These are phyloP conservation scores for Oophaga sylvatica DNA, from an alignment of 2,797 vertebrate species.

Conservation along the genomic window DNA sequence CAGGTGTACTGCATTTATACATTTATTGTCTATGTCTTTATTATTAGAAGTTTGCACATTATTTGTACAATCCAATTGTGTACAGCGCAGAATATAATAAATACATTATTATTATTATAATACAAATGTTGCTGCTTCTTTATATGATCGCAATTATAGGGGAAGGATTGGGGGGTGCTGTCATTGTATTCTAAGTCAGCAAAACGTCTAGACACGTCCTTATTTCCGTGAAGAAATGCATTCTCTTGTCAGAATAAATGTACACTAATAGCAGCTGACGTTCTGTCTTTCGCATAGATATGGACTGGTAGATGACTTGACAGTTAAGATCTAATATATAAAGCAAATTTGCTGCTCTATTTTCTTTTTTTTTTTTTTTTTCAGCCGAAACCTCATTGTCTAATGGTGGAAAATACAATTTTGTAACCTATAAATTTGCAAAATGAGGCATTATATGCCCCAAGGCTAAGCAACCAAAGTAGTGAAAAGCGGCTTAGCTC, in stretches of 20 bases:
- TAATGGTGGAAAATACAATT: not conserved
- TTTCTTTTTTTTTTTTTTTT: not conserved
- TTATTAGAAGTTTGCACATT: too few species aligned
- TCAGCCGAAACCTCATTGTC: not conserved
- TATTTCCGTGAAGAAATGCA: not conserved
- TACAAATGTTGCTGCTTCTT: not conserved
- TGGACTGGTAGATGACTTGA: slow-evolving; percentile 14
- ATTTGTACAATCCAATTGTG: too few species aligned
- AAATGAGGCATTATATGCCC: not conserved
- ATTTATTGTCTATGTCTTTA: too few species aligned
- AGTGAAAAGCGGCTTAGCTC: not conserved
- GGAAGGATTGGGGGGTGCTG: not conserved
- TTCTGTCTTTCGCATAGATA: slow-evolving; percentile 4
- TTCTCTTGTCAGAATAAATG: slow-evolving; percentile 13
- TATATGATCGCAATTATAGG: not conserved
- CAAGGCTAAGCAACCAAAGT: not conserved
- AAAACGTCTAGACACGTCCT: slow-evolving; percentile 4
- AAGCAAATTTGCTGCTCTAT: not conserved
- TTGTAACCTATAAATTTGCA: not conserved
- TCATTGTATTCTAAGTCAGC: slow-evolving; percentile 2
- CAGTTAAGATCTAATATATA: not conserved
- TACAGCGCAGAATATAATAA: not conserved
- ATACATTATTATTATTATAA: not conserved
- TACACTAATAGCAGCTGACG: not conserved
- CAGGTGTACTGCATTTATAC: too few species aligned